phyloP scores from a whole-genome alignment of 1,140 invertebrate species.

The Scaptomyza hsui region DNA sequence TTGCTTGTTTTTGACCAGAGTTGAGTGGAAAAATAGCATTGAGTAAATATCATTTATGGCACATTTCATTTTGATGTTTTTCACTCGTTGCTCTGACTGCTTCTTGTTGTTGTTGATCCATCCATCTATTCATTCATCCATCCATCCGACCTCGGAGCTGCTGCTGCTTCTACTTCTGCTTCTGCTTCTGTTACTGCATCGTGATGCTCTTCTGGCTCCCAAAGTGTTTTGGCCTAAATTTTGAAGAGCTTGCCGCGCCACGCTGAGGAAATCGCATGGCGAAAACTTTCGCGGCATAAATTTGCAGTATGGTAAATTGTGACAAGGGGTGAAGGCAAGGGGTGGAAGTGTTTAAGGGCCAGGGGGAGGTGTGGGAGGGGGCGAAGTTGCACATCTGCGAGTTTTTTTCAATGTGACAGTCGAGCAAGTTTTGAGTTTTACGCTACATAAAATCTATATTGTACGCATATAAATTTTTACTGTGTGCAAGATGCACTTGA shows the following conservation, averaged over 20 bases:
- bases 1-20: too few relatives aligned
- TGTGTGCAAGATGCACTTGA: not conserved
- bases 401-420: conserved; percentile 68
- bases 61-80: conserved; percentile 52
- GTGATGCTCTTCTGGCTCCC: conserved; percentile 38
- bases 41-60: conserved; percentile 54
- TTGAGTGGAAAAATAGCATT: conserved; percentile 20
- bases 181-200: conserved; percentile 10
- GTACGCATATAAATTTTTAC: conserved; percentile 11
- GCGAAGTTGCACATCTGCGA: conserved; percentile 16
- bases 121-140: conserved; percentile 3
- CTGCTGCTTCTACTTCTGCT: not conserved
- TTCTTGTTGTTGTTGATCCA: conserved; percentile 7
- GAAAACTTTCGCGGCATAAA: conserved; percentile 67
- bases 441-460: conserved; percentile 52
- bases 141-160: conserved; percentile 17
- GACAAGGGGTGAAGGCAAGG: too few relatives aligned
- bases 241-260: conserved; percentile 48
- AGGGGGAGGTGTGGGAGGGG: not conserved
- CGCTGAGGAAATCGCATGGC: conserved; percentile 23
- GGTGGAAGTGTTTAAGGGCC: too few relatives aligned
- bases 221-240: conserved; percentile 78
- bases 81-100: too few relatives aligned
- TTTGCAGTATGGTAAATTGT: conserved; percentile 38
- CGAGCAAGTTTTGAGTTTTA: conserved; percentile 49